Conservation (phyloP, 2,888 invertebrate species). For the Macropis europaea region DNA sequence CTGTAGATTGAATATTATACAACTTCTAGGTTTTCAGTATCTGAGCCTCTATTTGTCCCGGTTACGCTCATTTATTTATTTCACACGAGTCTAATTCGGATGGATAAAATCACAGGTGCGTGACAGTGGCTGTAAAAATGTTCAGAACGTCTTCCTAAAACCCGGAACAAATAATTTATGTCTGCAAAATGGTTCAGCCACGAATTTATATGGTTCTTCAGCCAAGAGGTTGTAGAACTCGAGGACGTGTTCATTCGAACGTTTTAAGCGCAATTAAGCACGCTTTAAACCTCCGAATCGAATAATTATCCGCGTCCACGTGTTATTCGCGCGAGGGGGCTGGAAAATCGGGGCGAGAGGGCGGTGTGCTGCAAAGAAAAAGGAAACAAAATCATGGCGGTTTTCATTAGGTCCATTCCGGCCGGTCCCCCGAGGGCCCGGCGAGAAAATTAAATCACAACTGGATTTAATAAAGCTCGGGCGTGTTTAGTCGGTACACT, state of each 20-base stretch:
- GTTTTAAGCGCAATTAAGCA: slow-evolving; percentile 10
- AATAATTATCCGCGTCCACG: slow-evolving; percentile 7
- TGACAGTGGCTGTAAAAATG: too few species aligned
- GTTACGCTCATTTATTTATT: too few species aligned
- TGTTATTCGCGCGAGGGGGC: neutral
- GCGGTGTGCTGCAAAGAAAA: neutral
- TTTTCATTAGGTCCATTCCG: slow-evolving; percentile 24
- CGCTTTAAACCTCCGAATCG: slow-evolving; percentile 25
- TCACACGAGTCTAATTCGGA: too few species aligned
- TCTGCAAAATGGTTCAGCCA: too few species aligned
- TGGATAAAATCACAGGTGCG: too few species aligned
- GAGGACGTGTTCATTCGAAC: neutral
- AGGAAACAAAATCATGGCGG: neutral
- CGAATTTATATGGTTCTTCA: slow-evolving; percentile 16
- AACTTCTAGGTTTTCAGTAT: too few species aligned
- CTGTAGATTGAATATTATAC: too few species aligned
- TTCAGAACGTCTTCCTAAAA: too few species aligned
- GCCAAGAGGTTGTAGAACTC: neutral
- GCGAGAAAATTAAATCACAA: slow-evolving; percentile 44
- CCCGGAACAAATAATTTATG: too few species aligned
- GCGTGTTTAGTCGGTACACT: slow-evolving; percentile 44
- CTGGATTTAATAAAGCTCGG: slow-evolving; percentile 56
- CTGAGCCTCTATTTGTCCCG: too few species aligned
- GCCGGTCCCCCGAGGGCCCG: neutral
- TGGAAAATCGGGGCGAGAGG: neutral